Base-by-base conservation (phyloP, 35 echinoderm and acorn worm genomes). In the Apostichopus japonicus region DNA sequence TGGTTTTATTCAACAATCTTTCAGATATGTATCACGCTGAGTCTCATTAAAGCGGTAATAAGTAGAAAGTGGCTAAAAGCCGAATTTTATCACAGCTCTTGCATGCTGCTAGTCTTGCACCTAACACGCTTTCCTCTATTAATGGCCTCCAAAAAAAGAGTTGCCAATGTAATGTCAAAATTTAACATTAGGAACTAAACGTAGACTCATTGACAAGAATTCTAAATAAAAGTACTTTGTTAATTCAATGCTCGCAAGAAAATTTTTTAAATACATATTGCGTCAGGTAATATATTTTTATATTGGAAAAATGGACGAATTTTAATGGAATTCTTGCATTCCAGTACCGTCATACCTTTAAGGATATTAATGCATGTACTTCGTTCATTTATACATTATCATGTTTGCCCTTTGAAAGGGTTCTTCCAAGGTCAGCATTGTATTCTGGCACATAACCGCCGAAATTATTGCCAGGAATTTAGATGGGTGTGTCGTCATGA, bases 61-160 rank as follows among this genome's bases (percentile, higher is more conserved):
- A 17, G 24, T 14, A 54, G 78, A 25, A 84, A 84, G 81, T 58
- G 54, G 81, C 57, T 24, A 58, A 23, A 57, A 59, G 21, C 21
- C 17, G 81, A 58, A 19, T 55, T 84, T 84, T 57, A 84, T n/a
- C 57, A 11, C 21, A 22, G 16, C 54, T 6, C 81, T 84, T 84
- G 54, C 81, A 84, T 84, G 81, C 54, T 84, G 56, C 17, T 54
- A 55, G 57, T 16, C 57, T 84, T 53, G 56, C 81, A 84, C 81
- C 81, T 17, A 55, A 57, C 81, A 84, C 81, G 81, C 81, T 84
- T 84, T 84, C 81, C 57, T 84, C 81, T 53, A 80, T 33, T 84
- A 84, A 84, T 84, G 81, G 81, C 81, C 81, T 84, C 81, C 81
- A 57, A 84, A 75, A 67, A 75, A 75, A 75, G 81, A 57, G 81